Base-by-base conservation (phyloP, 2,113 vertebrate genomes). In the Pteropus alecto region DNA sequence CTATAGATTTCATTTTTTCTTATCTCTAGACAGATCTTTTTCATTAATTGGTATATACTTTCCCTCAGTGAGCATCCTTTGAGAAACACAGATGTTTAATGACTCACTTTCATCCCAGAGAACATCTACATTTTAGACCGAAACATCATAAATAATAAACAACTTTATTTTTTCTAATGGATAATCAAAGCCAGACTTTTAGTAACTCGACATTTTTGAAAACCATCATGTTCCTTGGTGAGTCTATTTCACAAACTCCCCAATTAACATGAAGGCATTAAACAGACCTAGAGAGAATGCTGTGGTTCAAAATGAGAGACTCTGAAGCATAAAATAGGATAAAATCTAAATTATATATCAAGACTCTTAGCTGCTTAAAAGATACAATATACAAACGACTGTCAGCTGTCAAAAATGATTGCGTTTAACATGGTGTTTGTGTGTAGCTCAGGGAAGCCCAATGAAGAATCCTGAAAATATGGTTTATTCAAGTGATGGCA, bases 21-120 rank as follows among this genome's bases (percentile, higher is more conserved):
- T 77, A 87, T 96, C 54, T 94, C 43, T 76, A 89, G 51, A 67
- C 13, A 96, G 65, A 92, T 77, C 46, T 6, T 84, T 95, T 68
- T 14, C 13, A 87, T 87, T 94, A 58, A 51, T 33, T 73, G 41
- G 28, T 67, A 6, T 61, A 73, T 77, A 24, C 14, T 82, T 58
- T 81, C 13, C 18, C 6, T 86, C 14, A 51, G 22, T 86, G 33
- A 3, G 5, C 65, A 43, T 77, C 28, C 41, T 1, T 46, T 43
- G 60, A 79, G 35, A 92, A 95, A 48, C 24, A 3, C 15, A 61
- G 28, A 88, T 93, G 71, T 85, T 87, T 67, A 76, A 38, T 90
- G 58, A 63, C 33, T 76, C 51, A 74, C 56, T 90, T 70, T 84
- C 43, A 94, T 82, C 41, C 15, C 38, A 90, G 35, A 82, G 11